These are phyloP conservation scores for Progne subis DNA, from an alignment of 2,113 vertebrate genomes.

Conservation along the genomic window DNA sequence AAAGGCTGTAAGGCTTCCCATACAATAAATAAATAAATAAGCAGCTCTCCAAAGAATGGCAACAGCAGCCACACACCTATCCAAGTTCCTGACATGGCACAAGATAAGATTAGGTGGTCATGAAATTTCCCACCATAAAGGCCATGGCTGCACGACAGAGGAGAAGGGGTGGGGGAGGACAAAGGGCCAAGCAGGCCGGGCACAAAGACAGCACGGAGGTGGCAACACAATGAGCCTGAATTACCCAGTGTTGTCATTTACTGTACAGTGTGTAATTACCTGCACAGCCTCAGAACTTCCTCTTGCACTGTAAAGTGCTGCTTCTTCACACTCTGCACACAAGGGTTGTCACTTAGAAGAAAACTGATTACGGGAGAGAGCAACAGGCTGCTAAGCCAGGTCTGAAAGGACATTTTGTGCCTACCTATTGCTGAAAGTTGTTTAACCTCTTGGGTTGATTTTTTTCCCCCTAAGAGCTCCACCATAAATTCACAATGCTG, in stretches of 20 bases:
- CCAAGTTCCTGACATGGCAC: background rate
- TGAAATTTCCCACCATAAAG: background rate
- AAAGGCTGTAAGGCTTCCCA: background rate
- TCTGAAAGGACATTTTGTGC: background rate
- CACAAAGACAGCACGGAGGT: background rate
- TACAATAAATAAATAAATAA: background rate
- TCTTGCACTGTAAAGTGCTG: background rate
- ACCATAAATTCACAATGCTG: background rate
- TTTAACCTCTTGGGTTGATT: background rate
- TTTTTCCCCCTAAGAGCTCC: background rate
- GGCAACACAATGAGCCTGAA: background rate
- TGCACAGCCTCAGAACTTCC: constrained; percentile 25
- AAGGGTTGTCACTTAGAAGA: background rate
- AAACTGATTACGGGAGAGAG: background rate
- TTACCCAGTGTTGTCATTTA: background rate
- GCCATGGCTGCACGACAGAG: fast-evolving
- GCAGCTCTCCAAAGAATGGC: background rate
- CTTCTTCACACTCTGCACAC: background rate
- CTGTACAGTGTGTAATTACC: constrained; percentile 20
- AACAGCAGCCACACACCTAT: background rate
- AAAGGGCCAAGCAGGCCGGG: background rate
- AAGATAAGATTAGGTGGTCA: background rate
- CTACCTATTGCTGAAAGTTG: background rate
- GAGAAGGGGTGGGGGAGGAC: background rate
- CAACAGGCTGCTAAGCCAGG: background rate